These are phyloP conservation scores for Arremon aurantiirostris DNA, from an alignment of 2,797 vertebrate genomes.

Conservation along the genomic window DNA sequence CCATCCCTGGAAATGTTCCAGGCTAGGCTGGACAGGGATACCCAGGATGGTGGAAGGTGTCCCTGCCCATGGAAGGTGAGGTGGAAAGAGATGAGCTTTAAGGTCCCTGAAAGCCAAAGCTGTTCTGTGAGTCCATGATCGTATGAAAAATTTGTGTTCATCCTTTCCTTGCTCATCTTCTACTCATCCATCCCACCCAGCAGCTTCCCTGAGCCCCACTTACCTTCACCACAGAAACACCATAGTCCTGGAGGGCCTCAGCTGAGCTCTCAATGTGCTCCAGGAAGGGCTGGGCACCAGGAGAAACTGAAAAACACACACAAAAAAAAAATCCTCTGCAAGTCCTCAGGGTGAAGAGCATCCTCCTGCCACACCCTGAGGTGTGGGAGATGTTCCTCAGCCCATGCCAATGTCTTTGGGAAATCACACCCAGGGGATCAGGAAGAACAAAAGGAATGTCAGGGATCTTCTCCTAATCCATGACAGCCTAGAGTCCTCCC, in stretches of 20 bases:
- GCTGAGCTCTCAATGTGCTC: constrained; percentile 42
- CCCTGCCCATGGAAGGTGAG: neutral
- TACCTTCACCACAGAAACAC: constrained; percentile 47
- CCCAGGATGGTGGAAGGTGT: neutral
- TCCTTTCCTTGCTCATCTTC: neutral
- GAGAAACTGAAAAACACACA: constrained; percentile 28
- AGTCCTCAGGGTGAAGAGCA: neutral
- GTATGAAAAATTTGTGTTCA: neutral
- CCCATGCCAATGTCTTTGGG: rapidly evolving
- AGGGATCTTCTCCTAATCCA: neutral
- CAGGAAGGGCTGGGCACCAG: constrained; percentile 42
- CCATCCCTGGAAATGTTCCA: neutral
- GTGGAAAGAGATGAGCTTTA: neutral
- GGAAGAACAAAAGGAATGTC: neutral
- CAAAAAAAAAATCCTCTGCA: rapidly evolving
- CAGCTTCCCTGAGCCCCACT: neutral
- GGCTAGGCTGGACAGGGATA: neutral
- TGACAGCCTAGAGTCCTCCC: neutral
- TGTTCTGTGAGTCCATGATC: neutral
- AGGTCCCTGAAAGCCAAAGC: neutral
- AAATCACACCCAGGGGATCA: neutral
- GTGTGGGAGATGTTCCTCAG: neutral
- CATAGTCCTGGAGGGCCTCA: constrained; percentile 35
- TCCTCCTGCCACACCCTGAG: neutral
- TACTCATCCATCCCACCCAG: neutral